Evolutionary conservation across 2,113 vertebrate genomes (phyloP).

Genomic region (Physeter macrocephalus): DNA sequence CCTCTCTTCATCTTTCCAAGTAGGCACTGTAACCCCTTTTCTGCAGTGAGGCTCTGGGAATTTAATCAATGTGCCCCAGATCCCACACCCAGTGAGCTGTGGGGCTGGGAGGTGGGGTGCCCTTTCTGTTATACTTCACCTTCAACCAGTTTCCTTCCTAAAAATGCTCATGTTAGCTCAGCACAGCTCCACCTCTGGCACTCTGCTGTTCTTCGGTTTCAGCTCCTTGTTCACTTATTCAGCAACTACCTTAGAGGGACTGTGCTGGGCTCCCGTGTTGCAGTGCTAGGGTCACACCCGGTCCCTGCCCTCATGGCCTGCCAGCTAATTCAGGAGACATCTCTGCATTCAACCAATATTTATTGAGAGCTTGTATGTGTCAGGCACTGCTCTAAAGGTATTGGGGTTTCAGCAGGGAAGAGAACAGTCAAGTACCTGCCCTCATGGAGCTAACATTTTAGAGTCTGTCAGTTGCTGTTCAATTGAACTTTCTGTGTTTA

Average conservation of each 20-base stretch:
- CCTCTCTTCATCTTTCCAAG: slow-evolving; percentile 22
- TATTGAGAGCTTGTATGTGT: not conserved
- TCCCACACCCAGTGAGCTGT: not conserved
- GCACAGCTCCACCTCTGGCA: not conserved
- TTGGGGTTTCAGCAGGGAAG: not conserved
- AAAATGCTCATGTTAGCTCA: not conserved
- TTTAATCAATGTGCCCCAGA: not conserved
- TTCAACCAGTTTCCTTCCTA: not conserved
- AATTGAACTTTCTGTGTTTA: not conserved
- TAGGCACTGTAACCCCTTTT: not conserved
- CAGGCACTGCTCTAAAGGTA: not conserved
- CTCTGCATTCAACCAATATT: not conserved
- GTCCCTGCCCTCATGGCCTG: not conserved
- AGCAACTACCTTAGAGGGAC: not conserved
- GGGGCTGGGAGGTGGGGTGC: not conserved
- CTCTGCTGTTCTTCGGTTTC: not conserved
- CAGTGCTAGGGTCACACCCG: not conserved
- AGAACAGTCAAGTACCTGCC: not conserved
- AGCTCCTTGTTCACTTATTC: not conserved
- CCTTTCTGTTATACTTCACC: not conserved
- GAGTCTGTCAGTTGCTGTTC: not conserved
- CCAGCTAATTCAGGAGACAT: not conserved
- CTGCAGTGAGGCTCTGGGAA: not conserved
- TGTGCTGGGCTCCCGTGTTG: not conserved
- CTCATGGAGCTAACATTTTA: not conserved